phyloP scores from a whole-genome alignment of 2,113 vertebrate genomes.

The Noturus placidus region DNA sequence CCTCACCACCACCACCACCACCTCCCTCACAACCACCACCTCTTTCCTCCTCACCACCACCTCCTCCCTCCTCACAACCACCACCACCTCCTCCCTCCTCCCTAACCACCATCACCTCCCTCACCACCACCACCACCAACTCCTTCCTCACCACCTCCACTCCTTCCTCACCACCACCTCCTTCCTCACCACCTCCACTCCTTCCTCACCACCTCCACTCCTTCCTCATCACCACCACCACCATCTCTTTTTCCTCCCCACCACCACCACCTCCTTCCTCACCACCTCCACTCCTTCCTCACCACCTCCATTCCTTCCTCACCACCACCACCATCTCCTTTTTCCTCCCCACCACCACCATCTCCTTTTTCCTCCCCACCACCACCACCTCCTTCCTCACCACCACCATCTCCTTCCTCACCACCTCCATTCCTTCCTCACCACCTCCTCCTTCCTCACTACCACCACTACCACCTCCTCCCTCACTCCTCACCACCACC shows the following conservation, averaged over 20 bases:
- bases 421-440: neutral
- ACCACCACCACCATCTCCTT: neutral
- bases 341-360: neutral
- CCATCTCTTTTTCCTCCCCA: neutral
- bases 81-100: neutral
- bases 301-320: too few relatives aligned
- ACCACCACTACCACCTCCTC: neutral
- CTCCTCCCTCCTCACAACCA: too few relatives aligned
- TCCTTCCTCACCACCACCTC: neutral
- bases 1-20: neutral
- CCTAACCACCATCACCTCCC: too few relatives aligned
- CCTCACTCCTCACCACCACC: neutral
- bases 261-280: neutral
- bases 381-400: neutral
- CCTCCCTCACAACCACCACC: neutral
- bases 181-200: conserved; percentile 67
- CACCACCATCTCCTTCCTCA: neutral
- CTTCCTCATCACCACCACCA: neutral
- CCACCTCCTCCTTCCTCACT: neutral
- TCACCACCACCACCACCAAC: too few relatives aligned
- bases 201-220: neutral
- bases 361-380: neutral
- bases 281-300: too few relatives aligned
- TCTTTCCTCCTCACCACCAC: neutral
- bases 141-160: neutral